Evolutionary conservation across 2,888 invertebrate genomes (phyloP).

Genomic region (Lepidochitona cinerea): DNA sequence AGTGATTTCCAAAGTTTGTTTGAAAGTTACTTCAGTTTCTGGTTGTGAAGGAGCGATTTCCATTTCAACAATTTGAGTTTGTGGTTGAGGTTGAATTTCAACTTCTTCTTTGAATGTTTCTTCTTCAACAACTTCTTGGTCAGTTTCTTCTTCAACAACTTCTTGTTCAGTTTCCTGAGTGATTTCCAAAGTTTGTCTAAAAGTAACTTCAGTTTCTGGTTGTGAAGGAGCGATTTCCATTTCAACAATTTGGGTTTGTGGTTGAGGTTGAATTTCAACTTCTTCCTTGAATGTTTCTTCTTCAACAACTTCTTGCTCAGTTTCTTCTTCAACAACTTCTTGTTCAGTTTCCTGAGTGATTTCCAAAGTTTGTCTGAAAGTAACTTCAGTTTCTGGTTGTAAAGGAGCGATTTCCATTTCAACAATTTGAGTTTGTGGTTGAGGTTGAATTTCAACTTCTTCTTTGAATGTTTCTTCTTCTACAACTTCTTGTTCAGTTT

Average conservation of each 20-base stretch:
- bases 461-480: constrained; percentile 26
- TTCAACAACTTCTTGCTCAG: constrained; percentile 34
- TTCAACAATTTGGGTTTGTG: constrained; percentile 21
- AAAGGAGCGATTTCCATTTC: constrained; percentile 12
- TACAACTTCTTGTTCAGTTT: constrained; percentile 33
- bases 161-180: background rate
- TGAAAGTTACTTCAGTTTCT: constrained; percentile 28
- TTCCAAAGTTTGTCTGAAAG: constrained; percentile 8
- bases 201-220: constrained; percentile 7
- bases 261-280: constrained; percentile 6
- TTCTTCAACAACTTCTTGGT: constrained; percentile 16
- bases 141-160: constrained; percentile 17
- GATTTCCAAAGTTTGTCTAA: constrained; percentile 7
- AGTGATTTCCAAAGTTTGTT: background rate
- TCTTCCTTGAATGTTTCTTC: constrained; percentile 28
- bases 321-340: constrained; percentile 2
- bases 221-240: constrained; percentile 7
- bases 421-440: constrained; percentile 12
- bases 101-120: constrained; percentile 13
- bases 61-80: constrained; percentile 19
- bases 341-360: background rate
- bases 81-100: constrained; percentile 14
- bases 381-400: constrained; percentile 5
- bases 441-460: constrained; percentile 20
- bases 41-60: constrained; percentile 17